These are phyloP conservation scores for Callinectes sapidus DNA, from an alignment of 2,888 invertebrate species.

Conservation along the genomic window DNA sequence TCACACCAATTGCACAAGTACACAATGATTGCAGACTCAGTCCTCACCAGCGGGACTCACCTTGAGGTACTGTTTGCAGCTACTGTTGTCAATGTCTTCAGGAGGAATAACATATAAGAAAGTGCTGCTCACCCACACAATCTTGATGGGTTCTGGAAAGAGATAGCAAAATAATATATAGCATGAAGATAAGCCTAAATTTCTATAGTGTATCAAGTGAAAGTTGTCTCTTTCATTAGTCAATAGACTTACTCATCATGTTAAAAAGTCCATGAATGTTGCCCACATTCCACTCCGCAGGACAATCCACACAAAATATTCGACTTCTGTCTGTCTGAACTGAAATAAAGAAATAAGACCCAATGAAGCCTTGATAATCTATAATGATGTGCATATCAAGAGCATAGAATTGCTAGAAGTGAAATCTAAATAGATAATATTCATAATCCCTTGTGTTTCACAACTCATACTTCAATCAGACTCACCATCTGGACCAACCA, in stretches of 20 bases:
- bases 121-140: constrained; percentile 62
- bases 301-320: constrained; percentile 60
- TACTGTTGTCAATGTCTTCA: constrained; percentile 50
- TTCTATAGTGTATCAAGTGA: background rate
- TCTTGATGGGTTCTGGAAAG: constrained; percentile 56
- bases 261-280: constrained; percentile 54
- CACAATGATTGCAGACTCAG: background rate
- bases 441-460: background rate
- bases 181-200: background rate
- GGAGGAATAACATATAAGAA: constrained; percentile 64
- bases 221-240: background rate
- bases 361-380: background rate
- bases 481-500: constrained; percentile 62
- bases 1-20: background rate
- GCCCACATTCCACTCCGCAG: constrained; percentile 7
- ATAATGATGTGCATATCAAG: background rate
- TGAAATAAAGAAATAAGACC: constrained; percentile 11
- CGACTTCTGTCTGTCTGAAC: constrained; percentile 48
- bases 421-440: background rate
- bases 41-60: background rate
- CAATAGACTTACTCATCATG: constrained; percentile 55
- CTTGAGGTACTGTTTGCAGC: constrained; percentile 47
- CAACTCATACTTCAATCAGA: background rate
- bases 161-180: background rate
- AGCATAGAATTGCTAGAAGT: background rate